Evolutionary conservation across 2,113 vertebrate species (phyloP), one percentile per base, ranked within the genome.

Genomic region (Malurus alboscapulatus): DNA sequence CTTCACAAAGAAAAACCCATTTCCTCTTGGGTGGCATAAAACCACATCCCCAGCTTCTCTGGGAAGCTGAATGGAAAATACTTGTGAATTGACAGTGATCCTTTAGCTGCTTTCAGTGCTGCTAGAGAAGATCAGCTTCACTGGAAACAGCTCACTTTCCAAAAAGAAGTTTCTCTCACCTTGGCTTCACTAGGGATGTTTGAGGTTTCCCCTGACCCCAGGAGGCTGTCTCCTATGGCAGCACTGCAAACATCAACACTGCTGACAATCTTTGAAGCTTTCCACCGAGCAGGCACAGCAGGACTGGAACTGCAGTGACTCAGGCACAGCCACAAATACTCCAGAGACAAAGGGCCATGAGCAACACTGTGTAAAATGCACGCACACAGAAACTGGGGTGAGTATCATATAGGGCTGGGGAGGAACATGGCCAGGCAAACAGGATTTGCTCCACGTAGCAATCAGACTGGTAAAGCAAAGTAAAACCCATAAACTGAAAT

Each of bases 261-360:
- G 84, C 58, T 2, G 6, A 55, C 51, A 74, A 57, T 27, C 42
- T 92, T 76, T 27, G 67, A 85, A 90, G 42, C 65, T 42, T 88
- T 74, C 86, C 66, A 2, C n/a, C 29, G 79, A 85, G 69, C 84
- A 92, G 67, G 71, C 75, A 84, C 2, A 6, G 87, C 81, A 48
- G 82, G 67, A 45, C 55, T 72, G 61, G 59, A 73, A 34, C 66
- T 59, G 51, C 1, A 9, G 65, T 93, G 94, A 94, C 91, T 95
- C 89, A 92, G 84, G 25, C 73, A 54, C 26, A 45, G 95, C 62
- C 84, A 82, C 92, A 83, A 92, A 54, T 9, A 51, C 71, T 69
- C 51, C 2, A 20, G 50, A 84, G 62, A 75, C 75, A 88, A 83
- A 74, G 27, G 45, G 54, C 55, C 44, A 17, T 10, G 40, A 92